Conservation (phyloP, 2,888 invertebrate genomes). For the Epiblema foenella region DNA sequence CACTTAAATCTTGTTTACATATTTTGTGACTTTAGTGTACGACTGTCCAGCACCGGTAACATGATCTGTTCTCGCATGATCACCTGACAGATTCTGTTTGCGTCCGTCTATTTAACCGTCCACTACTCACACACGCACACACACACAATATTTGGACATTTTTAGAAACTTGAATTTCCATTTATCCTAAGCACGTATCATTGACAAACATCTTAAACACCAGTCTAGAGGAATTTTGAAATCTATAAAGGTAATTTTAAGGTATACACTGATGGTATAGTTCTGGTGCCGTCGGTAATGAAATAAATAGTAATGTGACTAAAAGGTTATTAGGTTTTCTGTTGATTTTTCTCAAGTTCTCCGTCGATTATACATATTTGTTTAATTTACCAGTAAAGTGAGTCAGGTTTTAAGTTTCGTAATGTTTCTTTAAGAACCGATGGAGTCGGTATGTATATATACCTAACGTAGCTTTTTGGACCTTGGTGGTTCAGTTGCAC, state of each 20-base stretch:
- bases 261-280: conserved; percentile 43
- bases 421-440: conserved; percentile 21
- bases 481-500: background rate
- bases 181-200: conserved; percentile 61
- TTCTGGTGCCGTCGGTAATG: conserved; percentile 25
- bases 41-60: conserved; percentile 61
- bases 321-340: conserved; percentile 45
- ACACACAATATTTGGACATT: conserved; percentile 71
- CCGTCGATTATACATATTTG: conserved; percentile 33
- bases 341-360: conserved; percentile 44
- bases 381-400: conserved; percentile 40
- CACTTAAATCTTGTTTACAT: no score
- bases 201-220: conserved; percentile 47
- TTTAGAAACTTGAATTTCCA: conserved; percentile 78
- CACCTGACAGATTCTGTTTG: conserved; percentile 59
- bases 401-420: conserved; percentile 37
- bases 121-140: conserved; percentile 52
- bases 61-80: conserved; percentile 65
- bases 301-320: conserved; percentile 44
- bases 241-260: conserved; percentile 49
- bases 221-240: conserved; percentile 51
- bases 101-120: conserved; percentile 56
- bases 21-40: conserved; percentile 30
- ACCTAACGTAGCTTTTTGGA: background rate
- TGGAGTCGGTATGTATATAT: background rate